Conservation (phyloP, 1,140 invertebrate species). For the Diuraphis noxia region DNA sequence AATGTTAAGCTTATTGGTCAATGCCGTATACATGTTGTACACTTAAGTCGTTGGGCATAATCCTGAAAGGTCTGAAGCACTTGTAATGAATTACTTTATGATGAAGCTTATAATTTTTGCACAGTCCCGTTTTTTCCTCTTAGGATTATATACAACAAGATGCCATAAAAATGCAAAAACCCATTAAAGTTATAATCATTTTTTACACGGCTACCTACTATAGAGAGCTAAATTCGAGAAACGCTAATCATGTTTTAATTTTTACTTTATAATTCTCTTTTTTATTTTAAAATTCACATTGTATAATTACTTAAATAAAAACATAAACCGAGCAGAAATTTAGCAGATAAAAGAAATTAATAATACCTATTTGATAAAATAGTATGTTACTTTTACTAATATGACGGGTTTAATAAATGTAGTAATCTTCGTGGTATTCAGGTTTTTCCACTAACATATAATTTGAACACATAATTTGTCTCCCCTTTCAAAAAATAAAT, state of each 20-base stretch:
- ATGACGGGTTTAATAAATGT: not conserved
- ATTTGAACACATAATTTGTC: not conserved
- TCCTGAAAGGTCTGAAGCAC: slow-evolving; percentile 23
- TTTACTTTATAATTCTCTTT: not conserved
- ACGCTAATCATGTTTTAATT: not conserved
- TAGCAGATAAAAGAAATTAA: not conserved
- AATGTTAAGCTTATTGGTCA: slow-evolving; percentile 31
- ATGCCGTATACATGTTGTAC: not conserved
- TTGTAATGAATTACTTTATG: not conserved
- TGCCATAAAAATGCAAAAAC: not conserved
- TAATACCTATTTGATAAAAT: not conserved
- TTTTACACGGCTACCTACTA: not conserved
- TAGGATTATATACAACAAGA: not conserved
- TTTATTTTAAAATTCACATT: not conserved
- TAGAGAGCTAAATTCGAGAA: not conserved
- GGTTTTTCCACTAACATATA: not conserved
- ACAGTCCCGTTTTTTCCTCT: slow-evolving; percentile 9
- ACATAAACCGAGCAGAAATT: not conserved
- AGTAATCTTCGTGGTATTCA: not conserved
- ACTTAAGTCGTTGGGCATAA: slow-evolving; percentile 14
- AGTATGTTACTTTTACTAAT: not conserved
- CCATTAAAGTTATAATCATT: not conserved
- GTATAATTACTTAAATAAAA: not conserved
- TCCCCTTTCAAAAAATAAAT: not conserved
- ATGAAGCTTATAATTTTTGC: slow-evolving; percentile 15